Base-by-base conservation (phyloP, 2,888 invertebrate species). In the Lacanobia wlatinum region DNA sequence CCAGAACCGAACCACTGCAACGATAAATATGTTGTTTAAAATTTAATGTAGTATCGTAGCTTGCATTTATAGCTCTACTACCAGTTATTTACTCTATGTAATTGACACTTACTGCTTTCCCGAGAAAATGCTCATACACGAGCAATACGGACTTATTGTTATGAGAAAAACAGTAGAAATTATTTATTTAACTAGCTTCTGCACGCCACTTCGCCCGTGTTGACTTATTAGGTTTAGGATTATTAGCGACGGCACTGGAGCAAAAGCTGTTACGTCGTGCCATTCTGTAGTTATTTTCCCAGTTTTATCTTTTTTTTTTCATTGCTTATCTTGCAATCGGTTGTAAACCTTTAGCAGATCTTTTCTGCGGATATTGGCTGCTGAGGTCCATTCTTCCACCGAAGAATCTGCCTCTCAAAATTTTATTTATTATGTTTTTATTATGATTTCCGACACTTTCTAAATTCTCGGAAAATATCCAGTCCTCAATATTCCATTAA, bases 81-180 rank as follows among this genome's bases (percentile, higher is more conserved):
- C 4, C 34, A 40, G 34, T 59, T 66, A 58, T 59, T 78, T 66
- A 71, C 46, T 40, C 63, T n/a, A 58, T 38, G 8, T 78, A 66
- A 78, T 71, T 78, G 70, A 82, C 78, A 82, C 38, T 78, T 70
- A 82, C 53, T 55, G 50, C 38, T 64, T 60, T 18, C 2, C 53
- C 28, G 77, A 66, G 78, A 38, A 58, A 77, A 43, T 58, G 10
- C 46, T 46, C 43, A 52, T 16, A 18, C 52, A 55, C 43, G 23
- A 55, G 60, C 43, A 50, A 52, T 21, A 0, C 7, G 38, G 18
- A 62, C 23, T 58, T 68, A 21, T 12, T 58, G 46, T 64, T 64
- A 63, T 52, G 50, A 60, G 58, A 28, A 56, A 46, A 55, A 53
- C 5, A 16, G 9, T 12, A 40, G 10, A 46, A 56, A 72, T 9